Percentiles rank a stretch among this genome's conserved stretches.
Evolutionary conservation across 1,140 invertebrate genomes (phyloP).

Genomic region (Pteromalus puparum): DNA sequence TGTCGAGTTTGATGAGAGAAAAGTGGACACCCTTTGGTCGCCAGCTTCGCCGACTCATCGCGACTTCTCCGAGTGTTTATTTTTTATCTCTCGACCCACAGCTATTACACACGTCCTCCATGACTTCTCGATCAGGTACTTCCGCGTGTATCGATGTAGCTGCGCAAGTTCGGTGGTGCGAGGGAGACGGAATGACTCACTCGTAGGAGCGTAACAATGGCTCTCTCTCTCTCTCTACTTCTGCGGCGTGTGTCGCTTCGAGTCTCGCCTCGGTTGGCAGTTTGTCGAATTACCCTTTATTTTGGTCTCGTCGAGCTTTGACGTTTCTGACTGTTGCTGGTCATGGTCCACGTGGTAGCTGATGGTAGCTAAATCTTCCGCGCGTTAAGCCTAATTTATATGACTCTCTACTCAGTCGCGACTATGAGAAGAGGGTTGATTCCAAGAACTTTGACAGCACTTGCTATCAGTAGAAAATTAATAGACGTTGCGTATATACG

Average conservation of each 20-base stretch:
- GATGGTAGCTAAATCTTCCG: too few relatives aligned
- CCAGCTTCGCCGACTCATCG: too few relatives aligned
- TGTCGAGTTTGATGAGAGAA: too few relatives aligned
- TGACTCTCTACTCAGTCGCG: too few relatives aligned
- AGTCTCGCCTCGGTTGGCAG: too few relatives aligned
- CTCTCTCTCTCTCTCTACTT: conserved; percentile 55
- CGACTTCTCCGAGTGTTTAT: not conserved
- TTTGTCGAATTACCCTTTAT: not conserved
- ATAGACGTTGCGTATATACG: not conserved
- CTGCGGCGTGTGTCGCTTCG: too few relatives aligned
- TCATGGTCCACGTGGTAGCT: too few relatives aligned
- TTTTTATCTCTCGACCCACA: not conserved
- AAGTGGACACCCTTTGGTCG: too few relatives aligned
- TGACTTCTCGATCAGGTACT: not conserved
- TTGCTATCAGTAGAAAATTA: not conserved
- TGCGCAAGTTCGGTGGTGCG: not conserved
- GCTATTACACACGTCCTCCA: not conserved
- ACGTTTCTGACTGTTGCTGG: too few relatives aligned
- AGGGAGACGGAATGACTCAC: conserved; percentile 52
- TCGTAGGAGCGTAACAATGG: conserved; percentile 67
- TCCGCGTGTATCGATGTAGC: not conserved
- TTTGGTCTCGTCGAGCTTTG: not conserved
- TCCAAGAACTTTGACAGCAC: not conserved
- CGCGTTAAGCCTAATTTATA: not conserved
- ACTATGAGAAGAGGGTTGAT: not conserved